A percentile compares a stretch with the other conserved stretches of the same genome.
phyloP scores from a whole-genome alignment of 2,113 vertebrate genomes.

The Bos indicus region DNA sequence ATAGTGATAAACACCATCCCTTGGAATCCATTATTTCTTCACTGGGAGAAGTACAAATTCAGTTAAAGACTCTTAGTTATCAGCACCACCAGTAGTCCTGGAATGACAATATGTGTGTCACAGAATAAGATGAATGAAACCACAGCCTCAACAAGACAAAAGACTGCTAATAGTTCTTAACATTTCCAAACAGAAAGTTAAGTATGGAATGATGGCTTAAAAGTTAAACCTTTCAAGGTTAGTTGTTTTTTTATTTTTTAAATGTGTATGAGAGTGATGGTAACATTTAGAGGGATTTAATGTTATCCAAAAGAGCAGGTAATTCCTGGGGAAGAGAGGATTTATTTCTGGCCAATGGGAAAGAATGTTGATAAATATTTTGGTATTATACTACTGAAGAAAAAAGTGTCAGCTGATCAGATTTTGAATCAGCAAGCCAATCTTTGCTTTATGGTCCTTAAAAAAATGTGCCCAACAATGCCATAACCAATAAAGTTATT shows the following conservation, averaged over 20 bases:
- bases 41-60: background rate
- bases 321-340: background rate
- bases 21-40: background rate
- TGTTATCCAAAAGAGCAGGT: background rate
- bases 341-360: background rate
- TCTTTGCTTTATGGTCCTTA: background rate
- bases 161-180: background rate
- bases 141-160: background rate
- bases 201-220: background rate
- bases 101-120: background rate
- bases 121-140: background rate
- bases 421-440: background rate
- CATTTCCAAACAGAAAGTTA: background rate
- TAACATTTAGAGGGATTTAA: background rate
- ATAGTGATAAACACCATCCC: background rate
- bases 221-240: background rate
- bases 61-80: background rate
- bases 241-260: background rate
- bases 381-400: background rate
- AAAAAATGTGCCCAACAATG: background rate
- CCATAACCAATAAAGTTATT: background rate
- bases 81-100: background rate
- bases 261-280: background rate
- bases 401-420: background rate
- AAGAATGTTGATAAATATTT: background rate